phyloP scores from a whole-genome alignment of 2,113 vertebrate genomes.

The Arizona elegans region DNA sequence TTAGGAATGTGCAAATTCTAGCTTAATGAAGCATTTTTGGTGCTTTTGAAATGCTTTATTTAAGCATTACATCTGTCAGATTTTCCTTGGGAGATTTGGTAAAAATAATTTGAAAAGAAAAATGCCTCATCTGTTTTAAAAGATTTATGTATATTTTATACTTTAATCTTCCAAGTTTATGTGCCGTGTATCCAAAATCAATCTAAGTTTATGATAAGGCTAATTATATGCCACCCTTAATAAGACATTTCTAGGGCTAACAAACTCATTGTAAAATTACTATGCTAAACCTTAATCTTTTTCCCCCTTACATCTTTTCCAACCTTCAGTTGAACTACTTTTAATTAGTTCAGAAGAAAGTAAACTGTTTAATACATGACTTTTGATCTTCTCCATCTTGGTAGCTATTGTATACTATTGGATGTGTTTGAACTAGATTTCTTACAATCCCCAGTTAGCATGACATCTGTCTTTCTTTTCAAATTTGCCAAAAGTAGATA shows the following conservation, averaged over 20 bases:
- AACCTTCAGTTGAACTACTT: neutral
- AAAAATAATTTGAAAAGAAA: slow-evolving; percentile 1
- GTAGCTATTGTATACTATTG: neutral
- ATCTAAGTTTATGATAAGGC: neutral
- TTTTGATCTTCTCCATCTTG: neutral
- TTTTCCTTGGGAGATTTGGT: slow-evolving; percentile 15
- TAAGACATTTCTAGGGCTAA: neutral
- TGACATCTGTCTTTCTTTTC: neutral
- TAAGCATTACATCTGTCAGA: slow-evolving; percentile 15
- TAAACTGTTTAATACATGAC: neutral
- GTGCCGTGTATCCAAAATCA: slow-evolving; percentile 5
- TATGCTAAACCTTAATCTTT: neutral
- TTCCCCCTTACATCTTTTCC: neutral
- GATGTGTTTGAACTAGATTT: neutral
- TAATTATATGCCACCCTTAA: neutral
- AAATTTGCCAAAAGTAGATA: neutral
- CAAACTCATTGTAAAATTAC: neutral
- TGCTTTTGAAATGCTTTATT: neutral
- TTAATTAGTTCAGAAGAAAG: neutral
- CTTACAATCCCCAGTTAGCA: neutral
- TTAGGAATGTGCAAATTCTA: slow-evolving; percentile 9
- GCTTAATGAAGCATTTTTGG: neutral
- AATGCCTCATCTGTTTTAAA: neutral
- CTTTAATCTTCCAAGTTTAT: neutral
- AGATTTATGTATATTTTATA: slow-evolving; percentile 15